Conservation (phyloP, 2,888 invertebrate species). For the Oegoconia quadripuncta region DNA sequence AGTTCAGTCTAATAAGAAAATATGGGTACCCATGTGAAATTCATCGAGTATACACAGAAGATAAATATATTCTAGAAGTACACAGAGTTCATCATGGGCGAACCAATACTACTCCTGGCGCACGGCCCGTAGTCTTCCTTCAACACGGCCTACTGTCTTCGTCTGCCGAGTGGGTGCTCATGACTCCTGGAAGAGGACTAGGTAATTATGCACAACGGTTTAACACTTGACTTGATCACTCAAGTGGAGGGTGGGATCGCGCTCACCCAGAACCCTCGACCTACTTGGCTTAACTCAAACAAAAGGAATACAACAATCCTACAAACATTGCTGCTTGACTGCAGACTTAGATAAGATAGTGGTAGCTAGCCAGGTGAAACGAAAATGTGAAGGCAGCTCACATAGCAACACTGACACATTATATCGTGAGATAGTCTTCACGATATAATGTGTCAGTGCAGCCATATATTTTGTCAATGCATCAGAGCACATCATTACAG, state of each 20-base stretch:
- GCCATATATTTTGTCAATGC: no score
- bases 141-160: slow-evolving; percentile 91
- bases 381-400: no score
- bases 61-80: slow-evolving; percentile 89
- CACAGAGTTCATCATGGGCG: slow-evolving; percentile 86
- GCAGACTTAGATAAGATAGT: no score
- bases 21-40: slow-evolving; percentile 86
- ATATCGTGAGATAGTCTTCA: no score
- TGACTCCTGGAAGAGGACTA: slow-evolving; percentile 81
- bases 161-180: slow-evolving; percentile 88
- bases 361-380: no score
- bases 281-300: not conserved
- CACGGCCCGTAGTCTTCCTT: slow-evolving; percentile 80
- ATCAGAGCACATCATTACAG: no score
- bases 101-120: slow-evolving; percentile 25
- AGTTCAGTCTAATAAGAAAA: slow-evolving; percentile 62
- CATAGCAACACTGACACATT: no score
- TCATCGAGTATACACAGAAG: slow-evolving; percentile 85
- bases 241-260: no score
- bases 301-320: not conserved
- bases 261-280: no score
- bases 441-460: no score
- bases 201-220: slow-evolving; percentile 46
- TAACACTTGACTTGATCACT: no score
- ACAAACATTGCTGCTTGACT: no score